phyloP scores from a whole-genome alignment of 2,113 vertebrate genomes.

The Collichthys lucidus region DNA sequence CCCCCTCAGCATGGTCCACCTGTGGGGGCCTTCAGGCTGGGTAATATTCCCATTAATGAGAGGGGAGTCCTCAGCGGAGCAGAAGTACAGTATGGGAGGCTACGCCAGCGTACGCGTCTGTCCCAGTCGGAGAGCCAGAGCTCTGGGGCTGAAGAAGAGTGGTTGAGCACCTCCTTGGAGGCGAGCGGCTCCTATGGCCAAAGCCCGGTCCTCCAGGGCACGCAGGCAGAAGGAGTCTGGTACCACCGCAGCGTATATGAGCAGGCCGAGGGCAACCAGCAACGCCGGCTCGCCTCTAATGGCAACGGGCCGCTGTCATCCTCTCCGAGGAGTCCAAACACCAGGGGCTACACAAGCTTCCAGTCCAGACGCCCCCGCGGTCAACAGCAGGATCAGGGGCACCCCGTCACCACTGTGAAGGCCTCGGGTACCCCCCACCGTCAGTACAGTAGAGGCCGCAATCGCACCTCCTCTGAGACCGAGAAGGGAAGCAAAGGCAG shows the following conservation, averaged over 20 bases:
- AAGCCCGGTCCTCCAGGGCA: constrained; percentile 55
- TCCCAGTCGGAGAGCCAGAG: constrained; percentile 75
- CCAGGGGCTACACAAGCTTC: constrained; percentile 57
- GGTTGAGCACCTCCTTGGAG: constrained; percentile 47
- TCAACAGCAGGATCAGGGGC: constrained; percentile 49
- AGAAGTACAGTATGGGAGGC: constrained; percentile 64
- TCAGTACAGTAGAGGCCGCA: constrained; percentile 54
- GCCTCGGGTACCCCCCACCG: constrained; percentile 65
- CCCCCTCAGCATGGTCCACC: constrained; percentile 38
- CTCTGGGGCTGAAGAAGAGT: constrained; percentile 69
- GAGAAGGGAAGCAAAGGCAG: constrained; percentile 69
- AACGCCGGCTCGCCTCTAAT: constrained; percentile 36
- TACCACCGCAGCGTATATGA: constrained; percentile 60
- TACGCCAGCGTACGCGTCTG: constrained; percentile 44
- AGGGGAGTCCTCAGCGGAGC: constrained; percentile 70
- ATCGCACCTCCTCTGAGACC: constrained; percentile 78
- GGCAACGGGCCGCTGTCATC: constrained; percentile 28
- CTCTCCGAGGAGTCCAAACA: constrained; percentile 67
- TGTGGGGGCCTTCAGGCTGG: constrained; percentile 19
- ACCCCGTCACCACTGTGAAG: constrained; percentile 51
- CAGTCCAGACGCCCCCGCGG: constrained; percentile 55
- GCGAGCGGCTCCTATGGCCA: constrained; percentile 35
- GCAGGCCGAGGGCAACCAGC: constrained; percentile 56
- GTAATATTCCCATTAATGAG: constrained; percentile 46
- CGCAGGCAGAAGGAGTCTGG: constrained; percentile 66